These are phyloP conservation scores for Channallabes apus DNA, from an alignment of 2,797 vertebrate genomes.

Conservation along the genomic window DNA sequence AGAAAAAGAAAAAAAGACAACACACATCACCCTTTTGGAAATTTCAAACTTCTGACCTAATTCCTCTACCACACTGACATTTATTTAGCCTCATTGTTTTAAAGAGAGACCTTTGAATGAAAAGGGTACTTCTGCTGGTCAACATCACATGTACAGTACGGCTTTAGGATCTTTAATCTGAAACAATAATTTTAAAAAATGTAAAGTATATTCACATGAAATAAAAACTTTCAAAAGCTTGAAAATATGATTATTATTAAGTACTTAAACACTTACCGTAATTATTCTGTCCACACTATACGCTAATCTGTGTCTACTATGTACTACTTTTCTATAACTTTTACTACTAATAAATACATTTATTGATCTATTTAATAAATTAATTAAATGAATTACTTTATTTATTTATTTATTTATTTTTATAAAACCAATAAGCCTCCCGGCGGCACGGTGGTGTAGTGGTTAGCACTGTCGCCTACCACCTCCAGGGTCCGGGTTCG, in stretches of 20 bases:
- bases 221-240: neutral
- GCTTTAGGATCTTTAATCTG: neutral
- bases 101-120: neutral
- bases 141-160: neutral
- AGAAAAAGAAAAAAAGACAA: neutral
- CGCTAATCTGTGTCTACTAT: neutral
- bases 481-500: too few relatives aligned
- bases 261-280: too few relatives aligned
- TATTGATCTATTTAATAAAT: neutral
- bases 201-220: neutral
- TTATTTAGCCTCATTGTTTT: neutral
- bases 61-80: neutral
- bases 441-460: neutral
- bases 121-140: neutral
- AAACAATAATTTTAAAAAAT: neutral
- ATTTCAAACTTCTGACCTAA: slow-evolving; percentile 12
- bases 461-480: too few relatives aligned
- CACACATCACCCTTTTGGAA: neutral
- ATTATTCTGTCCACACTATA: neutral
- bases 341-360: neutral
- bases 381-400: neutral
- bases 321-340: neutral
- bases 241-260: neutral
- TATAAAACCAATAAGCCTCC: neutral
- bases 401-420: neutral